phyloP scores from a whole-genome alignment of 1,140 invertebrate species.

The Caenorhabditis brenneri region DNA sequence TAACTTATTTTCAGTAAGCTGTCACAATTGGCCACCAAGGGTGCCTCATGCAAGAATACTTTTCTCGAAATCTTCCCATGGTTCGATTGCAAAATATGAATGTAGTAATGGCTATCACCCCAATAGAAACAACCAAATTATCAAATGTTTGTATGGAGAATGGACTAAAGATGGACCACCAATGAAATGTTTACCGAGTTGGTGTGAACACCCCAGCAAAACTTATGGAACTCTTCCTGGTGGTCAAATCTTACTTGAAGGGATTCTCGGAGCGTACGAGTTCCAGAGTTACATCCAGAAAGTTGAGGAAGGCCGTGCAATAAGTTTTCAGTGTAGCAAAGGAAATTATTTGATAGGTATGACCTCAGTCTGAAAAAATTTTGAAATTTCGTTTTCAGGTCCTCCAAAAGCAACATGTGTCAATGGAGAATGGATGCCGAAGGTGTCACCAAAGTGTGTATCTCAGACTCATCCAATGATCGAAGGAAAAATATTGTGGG shows the following conservation, averaged over 20 bases:
- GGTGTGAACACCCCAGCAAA: constrained; percentile 83
- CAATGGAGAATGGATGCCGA: constrained; percentile 85
- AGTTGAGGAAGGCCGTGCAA: constrained; percentile 81
- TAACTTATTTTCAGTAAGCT: constrained; percentile 75
- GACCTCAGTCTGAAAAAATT: not conserved
- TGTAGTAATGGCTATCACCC: constrained; percentile 88
- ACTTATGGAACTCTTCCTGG: constrained; percentile 81
- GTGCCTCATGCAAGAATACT: constrained; percentile 92
- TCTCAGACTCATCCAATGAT: constrained; percentile 60
- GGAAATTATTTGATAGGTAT: constrained; percentile 81
- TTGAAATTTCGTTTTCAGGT: constrained; percentile 73
- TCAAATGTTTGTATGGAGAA: constrained; percentile 85
- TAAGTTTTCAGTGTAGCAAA: constrained; percentile 93
- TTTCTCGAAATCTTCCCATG: constrained; percentile 91
- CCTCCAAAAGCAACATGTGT: constrained; percentile 90
- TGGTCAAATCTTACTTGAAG: constrained; percentile 89
- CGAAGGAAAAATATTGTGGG: constrained; percentile 58
- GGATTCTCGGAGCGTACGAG: constrained; percentile 95
- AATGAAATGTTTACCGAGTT: constrained; percentile 72
- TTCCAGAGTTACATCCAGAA: constrained; percentile 93
- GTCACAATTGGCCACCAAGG: constrained; percentile 84
- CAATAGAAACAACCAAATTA: constrained; percentile 80
- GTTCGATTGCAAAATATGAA: constrained; percentile 86
- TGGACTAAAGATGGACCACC: constrained; percentile 83
- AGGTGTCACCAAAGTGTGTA: constrained; percentile 72